Conservation (phyloP, 1,140 invertebrate genomes). For the Drosophila sproati region DNA sequence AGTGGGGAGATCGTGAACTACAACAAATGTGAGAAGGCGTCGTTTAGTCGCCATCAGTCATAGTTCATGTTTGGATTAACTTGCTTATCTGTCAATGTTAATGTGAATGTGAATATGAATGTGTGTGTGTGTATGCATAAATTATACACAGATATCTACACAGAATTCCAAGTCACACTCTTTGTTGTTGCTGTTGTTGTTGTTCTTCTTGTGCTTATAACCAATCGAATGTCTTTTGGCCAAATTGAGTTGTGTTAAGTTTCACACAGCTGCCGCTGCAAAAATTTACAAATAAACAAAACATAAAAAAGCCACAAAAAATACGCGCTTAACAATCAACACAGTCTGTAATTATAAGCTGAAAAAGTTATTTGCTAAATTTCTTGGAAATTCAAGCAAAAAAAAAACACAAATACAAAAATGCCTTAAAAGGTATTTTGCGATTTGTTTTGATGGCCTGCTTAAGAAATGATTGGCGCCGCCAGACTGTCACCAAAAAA, state of each 20-base stretch:
- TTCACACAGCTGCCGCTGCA: constrained; percentile 65
- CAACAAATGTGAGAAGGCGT: constrained; percentile 52
- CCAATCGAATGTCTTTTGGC: constrained; percentile 54
- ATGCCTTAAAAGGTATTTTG: constrained; percentile 63
- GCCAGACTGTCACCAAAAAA: constrained; percentile 38
- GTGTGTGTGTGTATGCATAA: constrained; percentile 58
- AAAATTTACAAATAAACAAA: constrained; percentile 38
- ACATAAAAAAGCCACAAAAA: background rate
- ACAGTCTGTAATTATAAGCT: constrained; percentile 68
- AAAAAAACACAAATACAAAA: constrained; percentile 8
- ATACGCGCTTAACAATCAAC: constrained; percentile 32
- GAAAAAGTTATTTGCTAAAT: constrained; percentile 53
- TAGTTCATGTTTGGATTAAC: constrained; percentile 81
- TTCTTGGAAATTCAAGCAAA: constrained; percentile 61
- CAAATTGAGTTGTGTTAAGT: constrained; percentile 79
- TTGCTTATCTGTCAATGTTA: constrained; percentile 62
- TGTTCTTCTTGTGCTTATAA: constrained; percentile 1
- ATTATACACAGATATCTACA: constrained; percentile 59
- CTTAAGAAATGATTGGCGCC: constrained; percentile 16
- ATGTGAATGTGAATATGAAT: constrained; percentile 16
- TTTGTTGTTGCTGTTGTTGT: constrained; percentile 28
- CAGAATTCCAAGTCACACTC: background rate
- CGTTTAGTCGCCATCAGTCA: constrained; percentile 76
- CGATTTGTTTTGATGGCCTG: constrained; percentile 43
- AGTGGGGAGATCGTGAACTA: background rate